phyloP scores from a whole-genome alignment of 2,888 invertebrate species.

The Tigriopus californicus region DNA sequence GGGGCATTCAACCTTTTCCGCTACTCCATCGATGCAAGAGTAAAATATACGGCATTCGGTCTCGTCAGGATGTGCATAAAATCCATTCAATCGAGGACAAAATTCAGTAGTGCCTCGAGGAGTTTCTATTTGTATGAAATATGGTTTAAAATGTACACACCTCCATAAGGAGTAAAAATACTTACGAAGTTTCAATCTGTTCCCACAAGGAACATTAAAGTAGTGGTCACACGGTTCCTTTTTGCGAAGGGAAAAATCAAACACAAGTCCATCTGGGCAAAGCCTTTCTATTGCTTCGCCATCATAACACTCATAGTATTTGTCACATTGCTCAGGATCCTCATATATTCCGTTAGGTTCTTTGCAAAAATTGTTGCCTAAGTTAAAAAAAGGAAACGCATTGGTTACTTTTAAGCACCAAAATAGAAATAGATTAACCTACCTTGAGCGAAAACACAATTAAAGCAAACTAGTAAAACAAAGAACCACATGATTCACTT shows the following conservation, averaged over 20 bases:
- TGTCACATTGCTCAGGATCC: conserved; percentile 63
- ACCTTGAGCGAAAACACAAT: no score
- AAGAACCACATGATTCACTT: no score
- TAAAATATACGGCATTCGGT: conserved; percentile 63
- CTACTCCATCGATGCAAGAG: conserved; percentile 63
- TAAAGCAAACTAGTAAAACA: no score
- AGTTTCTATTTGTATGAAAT: conserved; percentile 17
- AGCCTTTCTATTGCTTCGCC: conserved; percentile 50
- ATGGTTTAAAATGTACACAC: background rate
- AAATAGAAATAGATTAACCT: no score
- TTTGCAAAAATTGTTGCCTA: no score
- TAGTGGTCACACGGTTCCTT: conserved; percentile 80
- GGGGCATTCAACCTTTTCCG: conserved; percentile 60
- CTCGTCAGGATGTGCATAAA: conserved; percentile 72
- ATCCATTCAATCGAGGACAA: conserved; percentile 70
- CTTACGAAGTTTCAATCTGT: conserved; percentile 72
- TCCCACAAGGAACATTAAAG: conserved; percentile 77
- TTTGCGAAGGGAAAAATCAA: conserved; percentile 63
- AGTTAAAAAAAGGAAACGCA: no score
- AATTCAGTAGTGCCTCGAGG: conserved; percentile 17
- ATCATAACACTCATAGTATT: conserved; percentile 58
- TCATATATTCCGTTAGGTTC: conserved; percentile 48
- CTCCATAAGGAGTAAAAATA: conserved; percentile 22
- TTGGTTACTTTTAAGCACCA: no score
- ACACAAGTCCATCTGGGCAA: conserved; percentile 73